Evolutionary conservation across 2,797 vertebrate genomes (phyloP).

Genomic region (Spatula versicolor): DNA sequence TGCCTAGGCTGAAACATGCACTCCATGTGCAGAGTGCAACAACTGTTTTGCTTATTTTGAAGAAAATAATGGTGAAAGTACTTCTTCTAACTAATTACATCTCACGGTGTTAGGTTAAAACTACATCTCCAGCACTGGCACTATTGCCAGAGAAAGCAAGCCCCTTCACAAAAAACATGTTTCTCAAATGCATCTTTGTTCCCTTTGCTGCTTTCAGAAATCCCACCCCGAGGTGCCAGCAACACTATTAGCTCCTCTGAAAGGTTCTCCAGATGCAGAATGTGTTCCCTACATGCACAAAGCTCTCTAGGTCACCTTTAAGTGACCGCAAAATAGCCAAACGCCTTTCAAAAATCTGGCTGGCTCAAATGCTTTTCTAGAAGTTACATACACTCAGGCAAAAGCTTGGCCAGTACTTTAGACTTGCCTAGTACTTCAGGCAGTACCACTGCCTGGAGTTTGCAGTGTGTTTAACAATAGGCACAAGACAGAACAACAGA

Average conservation of each 20-base stretch:
- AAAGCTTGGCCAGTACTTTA: not conserved
- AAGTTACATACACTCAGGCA: fast-evolving
- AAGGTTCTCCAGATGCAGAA: not conserved
- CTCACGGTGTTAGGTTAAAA: not conserved
- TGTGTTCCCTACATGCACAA: not conserved
- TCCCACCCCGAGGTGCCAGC: not conserved
- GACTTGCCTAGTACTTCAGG: too few relatives aligned
- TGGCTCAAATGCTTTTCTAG: not conserved
- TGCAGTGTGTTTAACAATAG: not conserved
- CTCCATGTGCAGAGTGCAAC: not conserved
- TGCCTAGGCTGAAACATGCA: not conserved
- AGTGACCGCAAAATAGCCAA: not conserved
- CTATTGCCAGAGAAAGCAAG: not conserved
- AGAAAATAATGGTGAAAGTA: not conserved
- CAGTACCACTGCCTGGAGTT: fast-evolving
- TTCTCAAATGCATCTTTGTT: not conserved
- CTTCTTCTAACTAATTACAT: not conserved
- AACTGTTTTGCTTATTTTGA: not conserved
- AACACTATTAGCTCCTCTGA: not conserved
- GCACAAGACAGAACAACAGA: not conserved
- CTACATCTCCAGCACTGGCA: not conserved
- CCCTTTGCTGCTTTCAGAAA: not conserved
- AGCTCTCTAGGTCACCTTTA: not conserved
- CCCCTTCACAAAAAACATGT: not conserved
- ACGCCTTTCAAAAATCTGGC: fast-evolving